These are phyloP conservation scores for Tor tambroides DNA, from an alignment of 2,113 vertebrate genomes.

Conservation along the genomic window DNA sequence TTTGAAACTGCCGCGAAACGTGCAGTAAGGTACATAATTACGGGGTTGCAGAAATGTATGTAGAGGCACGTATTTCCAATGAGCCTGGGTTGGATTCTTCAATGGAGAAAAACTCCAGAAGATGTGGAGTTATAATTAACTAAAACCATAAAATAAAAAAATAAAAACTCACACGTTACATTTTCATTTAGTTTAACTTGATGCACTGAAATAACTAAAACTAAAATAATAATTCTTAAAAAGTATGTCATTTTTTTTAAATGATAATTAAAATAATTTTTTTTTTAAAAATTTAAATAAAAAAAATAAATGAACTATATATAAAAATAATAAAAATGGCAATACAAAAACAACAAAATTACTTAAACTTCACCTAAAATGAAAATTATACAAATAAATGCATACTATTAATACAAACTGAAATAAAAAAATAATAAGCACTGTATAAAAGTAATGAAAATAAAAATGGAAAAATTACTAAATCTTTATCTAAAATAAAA, in stretches of 20 bases:
- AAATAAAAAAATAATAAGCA: not conserved
- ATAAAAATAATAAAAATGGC: not conserved
- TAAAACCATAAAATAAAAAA: not conserved
- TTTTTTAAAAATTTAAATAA: not conserved
- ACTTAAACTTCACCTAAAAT: not conserved
- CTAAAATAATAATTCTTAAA: not conserved
- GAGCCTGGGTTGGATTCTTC: too few species aligned
- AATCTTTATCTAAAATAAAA: too few species aligned
- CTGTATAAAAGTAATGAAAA: too few species aligned
- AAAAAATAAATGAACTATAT: not conserved
- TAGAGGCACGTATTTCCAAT: too few species aligned
- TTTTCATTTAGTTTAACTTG: not conserved
- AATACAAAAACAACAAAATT: not conserved
- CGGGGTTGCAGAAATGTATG: too few species aligned
- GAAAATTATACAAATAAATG: not conserved
- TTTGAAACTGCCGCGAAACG: too few species aligned
- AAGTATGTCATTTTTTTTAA: not conserved
- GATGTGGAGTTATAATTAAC: not conserved
- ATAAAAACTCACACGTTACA: not conserved
- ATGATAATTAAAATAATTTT: too few species aligned
- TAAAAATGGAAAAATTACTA: too few species aligned
- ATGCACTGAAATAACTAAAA: not conserved
- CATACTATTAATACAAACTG: not conserved
- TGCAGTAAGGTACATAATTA: too few species aligned
- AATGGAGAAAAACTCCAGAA: not conserved